phyloP scores from a whole-genome alignment of 2,113 vertebrate genomes.

The Acanthochromis polyacanthus region DNA sequence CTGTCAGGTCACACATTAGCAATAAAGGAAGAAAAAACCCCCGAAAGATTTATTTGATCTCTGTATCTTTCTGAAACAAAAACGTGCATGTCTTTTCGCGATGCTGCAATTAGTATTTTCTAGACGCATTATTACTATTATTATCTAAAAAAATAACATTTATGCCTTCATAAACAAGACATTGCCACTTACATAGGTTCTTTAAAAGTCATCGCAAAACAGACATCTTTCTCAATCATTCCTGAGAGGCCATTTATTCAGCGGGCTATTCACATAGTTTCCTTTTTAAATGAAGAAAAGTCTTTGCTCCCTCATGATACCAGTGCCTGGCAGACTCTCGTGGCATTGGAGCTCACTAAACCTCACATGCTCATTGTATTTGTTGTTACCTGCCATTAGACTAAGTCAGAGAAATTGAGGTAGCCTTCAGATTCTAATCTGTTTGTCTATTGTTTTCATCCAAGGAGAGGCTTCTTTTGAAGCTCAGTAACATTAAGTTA shows the following conservation, averaged over 20 bases:
- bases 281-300: slow-evolving; percentile 30
- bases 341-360: slow-evolving; percentile 19
- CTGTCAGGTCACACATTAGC: slow-evolving; percentile 59
- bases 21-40: neutral
- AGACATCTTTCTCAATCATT: slow-evolving; percentile 13
- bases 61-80: slow-evolving; percentile 3
- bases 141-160: neutral
- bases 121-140: slow-evolving; percentile 6
- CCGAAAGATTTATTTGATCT: slow-evolving; percentile 16
- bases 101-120: neutral
- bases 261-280: slow-evolving; percentile 19
- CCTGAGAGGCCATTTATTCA: slow-evolving; percentile 17
- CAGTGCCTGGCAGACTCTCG: slow-evolving; percentile 18
- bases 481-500: slow-evolving; percentile 10
- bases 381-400: slow-evolving; percentile 47
- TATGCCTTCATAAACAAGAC: slow-evolving; percentile 18
- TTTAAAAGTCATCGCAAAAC: neutral
- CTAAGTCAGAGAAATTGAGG: slow-evolving; percentile 9
- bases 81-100: neutral
- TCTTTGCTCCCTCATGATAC: slow-evolving; percentile 17
- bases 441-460: slow-evolving; percentile 20
- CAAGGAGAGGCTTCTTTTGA: slow-evolving; percentile 28
- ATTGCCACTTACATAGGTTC: slow-evolving; percentile 18
- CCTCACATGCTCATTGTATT: slow-evolving; percentile 30
- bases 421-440: slow-evolving; percentile 43